Evolutionary conservation across 2,113 vertebrate genomes (phyloP), one percentile per base, ranked within the genome.

Genomic region (Nanorana parkeri): DNA sequence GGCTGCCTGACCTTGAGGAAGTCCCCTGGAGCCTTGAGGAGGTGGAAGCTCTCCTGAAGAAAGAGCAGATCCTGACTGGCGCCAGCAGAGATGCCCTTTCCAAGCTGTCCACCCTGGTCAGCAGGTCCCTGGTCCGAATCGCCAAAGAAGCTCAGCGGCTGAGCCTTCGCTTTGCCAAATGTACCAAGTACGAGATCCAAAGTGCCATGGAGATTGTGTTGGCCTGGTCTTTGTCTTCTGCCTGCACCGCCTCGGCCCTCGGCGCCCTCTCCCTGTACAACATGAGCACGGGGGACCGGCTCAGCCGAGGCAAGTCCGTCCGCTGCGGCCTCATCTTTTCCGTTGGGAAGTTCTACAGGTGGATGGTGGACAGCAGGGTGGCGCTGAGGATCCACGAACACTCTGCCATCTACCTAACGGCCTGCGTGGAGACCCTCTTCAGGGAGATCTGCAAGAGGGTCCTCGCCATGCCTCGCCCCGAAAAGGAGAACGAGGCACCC

Each of bases 1-100:
- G 95, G 93, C 95, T 99, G 91, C 96, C 97, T 91, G 97, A 99
- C 95, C 96, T 97, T 91, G 97, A 99, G 91, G 96, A 99, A 92
- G 96, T 97, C 84, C 97, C 97, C 84, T 99, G 97, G 97, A 97
- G 94, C 90, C 93, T 97, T 90, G 96, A 94, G 89, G 97, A 99
- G 89, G 94, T 97, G 91, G 95, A 95, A 91, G 93, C 88, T 84
- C 94, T 95, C 84, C 92, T 99, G 83, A 91, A 90, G 88, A 93
- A 89, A 88, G 93, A 94, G 85, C 91, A 90, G 58, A 92, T 93
- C 89, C 90, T 91, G 88, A 75, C 89, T 84, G 84, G 84, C 56
- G 86, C 92, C 29, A 88, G 93, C 73, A 90, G 91, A 89, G 96
- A 97, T 91, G 93, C 95, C 74, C 92, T 98, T 91, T 94, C 91